Evolutionary conservation across 2,797 vertebrate species (phyloP).

Genomic region (Hypotaenidia philippensis): DNA sequence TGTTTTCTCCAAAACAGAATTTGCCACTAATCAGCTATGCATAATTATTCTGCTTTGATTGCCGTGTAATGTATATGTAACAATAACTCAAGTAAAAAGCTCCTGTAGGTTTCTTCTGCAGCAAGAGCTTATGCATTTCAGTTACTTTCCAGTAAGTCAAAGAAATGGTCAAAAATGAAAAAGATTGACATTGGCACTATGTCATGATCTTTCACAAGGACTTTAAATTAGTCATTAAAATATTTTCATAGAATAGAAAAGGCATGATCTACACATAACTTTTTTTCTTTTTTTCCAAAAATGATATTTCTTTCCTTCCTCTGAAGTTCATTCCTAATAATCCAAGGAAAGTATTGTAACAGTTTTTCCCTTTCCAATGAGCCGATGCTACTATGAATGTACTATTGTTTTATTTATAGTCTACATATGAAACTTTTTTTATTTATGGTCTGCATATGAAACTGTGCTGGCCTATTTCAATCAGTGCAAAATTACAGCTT

Average conservation of each 20-base stretch:
- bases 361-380: background rate
- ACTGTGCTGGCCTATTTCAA: background rate
- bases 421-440: background rate
- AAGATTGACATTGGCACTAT: background rate
- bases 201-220: background rate
- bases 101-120: background rate
- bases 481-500: background rate
- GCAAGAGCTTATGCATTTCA: background rate
- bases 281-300: background rate
- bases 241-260: background rate
- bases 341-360: background rate
- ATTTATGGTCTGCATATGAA: background rate
- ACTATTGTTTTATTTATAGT: background rate
- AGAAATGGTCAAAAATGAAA: background rate
- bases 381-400: background rate
- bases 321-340: background rate
- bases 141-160: background rate
- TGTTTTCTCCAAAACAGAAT: background rate
- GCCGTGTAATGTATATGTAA: background rate
- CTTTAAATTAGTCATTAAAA: background rate
- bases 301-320: background rate
- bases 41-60: background rate
- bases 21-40: background rate
- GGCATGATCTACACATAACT: fast-evolving
- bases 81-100: background rate